phyloP scores from a whole-genome alignment of 2,888 invertebrate species.

The Cabera pusaria region DNA sequence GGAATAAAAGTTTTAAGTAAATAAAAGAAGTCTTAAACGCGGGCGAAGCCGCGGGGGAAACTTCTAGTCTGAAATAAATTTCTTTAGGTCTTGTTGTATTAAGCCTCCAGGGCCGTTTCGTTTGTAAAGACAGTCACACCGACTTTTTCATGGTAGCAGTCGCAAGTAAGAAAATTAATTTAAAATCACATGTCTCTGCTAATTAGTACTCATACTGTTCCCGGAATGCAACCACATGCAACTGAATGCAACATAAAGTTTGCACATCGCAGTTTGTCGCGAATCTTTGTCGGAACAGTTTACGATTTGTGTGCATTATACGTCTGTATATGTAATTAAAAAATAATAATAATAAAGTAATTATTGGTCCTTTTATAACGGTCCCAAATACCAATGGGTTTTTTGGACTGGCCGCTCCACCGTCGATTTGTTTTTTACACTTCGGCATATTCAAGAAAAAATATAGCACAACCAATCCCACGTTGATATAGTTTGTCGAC shows the following conservation, averaged over 20 bases:
- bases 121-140: neutral
- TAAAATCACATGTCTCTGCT: slow-evolving; percentile 1
- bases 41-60: too few relatives aligned
- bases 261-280: slow-evolving; percentile 14
- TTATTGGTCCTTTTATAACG: too few relatives aligned
- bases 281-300: slow-evolving; percentile 1
- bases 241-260: slow-evolving; percentile 5
- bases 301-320: too few relatives aligned
- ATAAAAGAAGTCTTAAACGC: too few relatives aligned
- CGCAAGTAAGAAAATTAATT: neutral
- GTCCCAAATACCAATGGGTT: slow-evolving; percentile 21
- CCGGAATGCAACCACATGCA: slow-evolving; percentile 4
- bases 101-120: too few relatives aligned
- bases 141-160: neutral
- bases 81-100: too few relatives aligned
- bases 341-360: too few relatives aligned
- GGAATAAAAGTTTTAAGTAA: too few relatives aligned
- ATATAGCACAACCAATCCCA: slow-evolving; percentile 15
- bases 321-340: too few relatives aligned
- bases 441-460: slow-evolving; percentile 24
- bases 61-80: too few relatives aligned
- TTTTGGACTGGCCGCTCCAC: slow-evolving; percentile 17
- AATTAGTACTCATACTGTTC: slow-evolving; percentile 3
- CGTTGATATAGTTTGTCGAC: slow-evolving; percentile 13
- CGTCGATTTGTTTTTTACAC: slow-evolving; percentile 14